Percentiles rank a stretch among this genome's conserved stretches.
These are phyloP conservation scores for Eupithecia vulgata DNA, from an alignment of 2,888 invertebrate genomes.

Conservation along the genomic window DNA sequence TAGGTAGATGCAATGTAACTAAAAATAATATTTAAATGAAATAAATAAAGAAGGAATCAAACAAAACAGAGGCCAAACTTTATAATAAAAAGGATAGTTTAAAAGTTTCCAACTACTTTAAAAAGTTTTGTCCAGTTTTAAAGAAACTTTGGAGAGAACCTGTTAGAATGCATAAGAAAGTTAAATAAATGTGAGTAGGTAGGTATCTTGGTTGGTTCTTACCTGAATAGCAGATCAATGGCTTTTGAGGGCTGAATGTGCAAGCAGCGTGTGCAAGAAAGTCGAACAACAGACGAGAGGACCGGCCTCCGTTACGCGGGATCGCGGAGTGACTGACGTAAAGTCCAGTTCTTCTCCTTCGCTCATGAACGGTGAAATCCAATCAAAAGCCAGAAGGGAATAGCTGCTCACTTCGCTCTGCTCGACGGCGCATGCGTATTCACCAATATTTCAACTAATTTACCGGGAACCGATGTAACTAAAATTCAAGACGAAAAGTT, in stretches of 20 bases:
- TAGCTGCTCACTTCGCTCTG: slow-evolving; percentile 65
- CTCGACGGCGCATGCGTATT: slow-evolving; percentile 68
- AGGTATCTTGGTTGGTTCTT: slow-evolving; percentile 23
- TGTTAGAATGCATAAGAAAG: not conserved
- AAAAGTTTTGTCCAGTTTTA: slow-evolving; percentile 20
- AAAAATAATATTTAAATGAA: slow-evolving; percentile 24
- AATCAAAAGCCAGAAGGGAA: not conserved
- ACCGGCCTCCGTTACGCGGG: slow-evolving; percentile 35
- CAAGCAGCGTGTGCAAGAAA: slow-evolving; percentile 10
- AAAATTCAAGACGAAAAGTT: too few relatives aligned
- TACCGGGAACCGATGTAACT: slow-evolving; percentile 51
- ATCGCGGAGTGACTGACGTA: slow-evolving; percentile 41
- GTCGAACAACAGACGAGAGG: slow-evolving; percentile 12
- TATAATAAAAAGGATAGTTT: slow-evolving; percentile 9
- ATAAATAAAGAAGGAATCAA: slow-evolving; percentile 14
- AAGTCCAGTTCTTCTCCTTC: too few relatives aligned
- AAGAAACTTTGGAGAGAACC: not conserved
- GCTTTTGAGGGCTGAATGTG: slow-evolving; percentile 15
- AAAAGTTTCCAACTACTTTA: slow-evolving; percentile 20
- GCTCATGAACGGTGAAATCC: not conserved
- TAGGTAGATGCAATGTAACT: too few relatives aligned
- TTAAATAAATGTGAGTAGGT: slow-evolving; percentile 16
- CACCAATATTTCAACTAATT: slow-evolving; percentile 51
- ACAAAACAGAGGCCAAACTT: not conserved
- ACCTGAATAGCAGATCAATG: slow-evolving; percentile 26